Evolutionary conservation across 2,888 invertebrate species (phyloP).

Genomic region (Drosophila paranaensis): DNA sequence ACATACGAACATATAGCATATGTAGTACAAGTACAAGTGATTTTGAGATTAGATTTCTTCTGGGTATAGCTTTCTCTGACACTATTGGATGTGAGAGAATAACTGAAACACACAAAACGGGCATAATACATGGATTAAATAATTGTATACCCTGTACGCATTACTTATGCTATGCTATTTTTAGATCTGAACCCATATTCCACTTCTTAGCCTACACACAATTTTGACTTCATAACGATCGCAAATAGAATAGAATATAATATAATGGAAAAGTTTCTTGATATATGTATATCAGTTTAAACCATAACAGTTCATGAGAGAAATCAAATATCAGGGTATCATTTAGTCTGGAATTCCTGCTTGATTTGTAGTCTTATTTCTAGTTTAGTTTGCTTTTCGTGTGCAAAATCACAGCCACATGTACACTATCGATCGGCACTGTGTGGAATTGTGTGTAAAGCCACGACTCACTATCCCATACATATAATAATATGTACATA

Average conservation of each 20-base stretch:
- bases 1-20: neutral
- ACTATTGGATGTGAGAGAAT: neutral
- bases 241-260: neutral
- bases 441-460: constrained; percentile 7
- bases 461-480: constrained; percentile 40
- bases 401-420: constrained; percentile 72
- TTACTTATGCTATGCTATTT: too few relatives aligned
- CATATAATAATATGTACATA: constrained; percentile 18
- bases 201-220: too few relatives aligned
- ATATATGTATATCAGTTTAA: too few relatives aligned
- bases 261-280: too few relatives aligned
- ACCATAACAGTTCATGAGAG: too few relatives aligned
- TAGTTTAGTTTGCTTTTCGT: constrained; percentile 68
- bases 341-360: neutral
- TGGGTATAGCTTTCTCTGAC: neutral
- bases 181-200: too few relatives aligned
- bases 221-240: neutral
- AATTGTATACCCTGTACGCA: too few relatives aligned
- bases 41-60: neutral
- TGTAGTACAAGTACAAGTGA: neutral
- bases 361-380: constrained; percentile 30
- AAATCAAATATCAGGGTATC: neutral
- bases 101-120: neutral
- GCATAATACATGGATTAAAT: too few relatives aligned
- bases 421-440: constrained; percentile 57